phyloP scores from a whole-genome alignment of 2,797 vertebrate species.

The Bufotes viridis region DNA sequence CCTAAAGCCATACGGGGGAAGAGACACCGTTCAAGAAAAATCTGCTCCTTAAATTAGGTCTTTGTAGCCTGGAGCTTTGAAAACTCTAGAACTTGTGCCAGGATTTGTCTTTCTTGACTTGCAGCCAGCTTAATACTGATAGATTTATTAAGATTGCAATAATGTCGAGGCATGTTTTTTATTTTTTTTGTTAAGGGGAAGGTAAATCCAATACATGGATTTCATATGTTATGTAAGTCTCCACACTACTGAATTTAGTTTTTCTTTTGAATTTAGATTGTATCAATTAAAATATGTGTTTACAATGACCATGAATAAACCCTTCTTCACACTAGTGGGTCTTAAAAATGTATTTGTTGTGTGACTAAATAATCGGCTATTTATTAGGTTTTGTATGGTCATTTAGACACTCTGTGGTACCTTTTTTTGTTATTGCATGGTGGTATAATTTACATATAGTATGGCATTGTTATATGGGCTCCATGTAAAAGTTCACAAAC shows the following conservation, averaged over 20 bases:
- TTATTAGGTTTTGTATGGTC: not conserved
- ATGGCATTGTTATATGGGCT: not conserved
- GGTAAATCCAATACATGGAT: not conserved
- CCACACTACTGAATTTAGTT: not conserved
- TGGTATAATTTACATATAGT: not conserved
- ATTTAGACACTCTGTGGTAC: not conserved
- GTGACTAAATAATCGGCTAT: not conserved
- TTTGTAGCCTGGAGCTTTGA: constrained; percentile 28
- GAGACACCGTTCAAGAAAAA: constrained; percentile 14
- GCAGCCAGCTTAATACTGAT: constrained; percentile 13
- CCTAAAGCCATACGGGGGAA: constrained; percentile 26
- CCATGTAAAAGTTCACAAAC: not conserved
- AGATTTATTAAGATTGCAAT: constrained; percentile 36
- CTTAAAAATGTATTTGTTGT: not conserved
- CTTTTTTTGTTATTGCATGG: not conserved
- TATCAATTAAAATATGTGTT: not conserved
- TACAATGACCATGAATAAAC: not conserved
- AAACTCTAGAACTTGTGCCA: constrained; percentile 25
- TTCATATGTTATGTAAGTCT: not conserved
- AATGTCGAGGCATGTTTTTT: constrained; percentile 13
- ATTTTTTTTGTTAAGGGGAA: not conserved
- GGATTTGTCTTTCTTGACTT: constrained; percentile 25
- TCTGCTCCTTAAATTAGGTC: constrained; percentile 29
- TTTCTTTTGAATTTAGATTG: too few species aligned
- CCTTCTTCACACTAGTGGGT: not conserved